Percentiles rank a stretch among this genome's conserved stretches.
Conservation (phyloP, 2,797 vertebrate species). For the Sebastes alutus region DNA sequence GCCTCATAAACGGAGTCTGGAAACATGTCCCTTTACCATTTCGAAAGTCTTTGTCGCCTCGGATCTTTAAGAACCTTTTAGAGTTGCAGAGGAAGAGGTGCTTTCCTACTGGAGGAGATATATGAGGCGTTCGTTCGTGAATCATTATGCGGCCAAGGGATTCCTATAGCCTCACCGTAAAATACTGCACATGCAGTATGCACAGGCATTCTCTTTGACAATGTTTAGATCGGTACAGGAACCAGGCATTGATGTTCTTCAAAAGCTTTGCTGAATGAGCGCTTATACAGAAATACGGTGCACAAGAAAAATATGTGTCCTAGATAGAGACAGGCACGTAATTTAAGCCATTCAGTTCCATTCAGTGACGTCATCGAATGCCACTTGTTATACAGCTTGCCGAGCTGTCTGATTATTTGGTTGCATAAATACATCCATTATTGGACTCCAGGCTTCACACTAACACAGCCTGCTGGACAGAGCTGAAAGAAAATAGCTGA, state of each 20-base stretch:
- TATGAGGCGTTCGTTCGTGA: slow-evolving; percentile 33
- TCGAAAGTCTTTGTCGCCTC: slow-evolving; percentile 57
- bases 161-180: slow-evolving; percentile 29
- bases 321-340: slow-evolving; percentile 36
- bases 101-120: slow-evolving; percentile 42
- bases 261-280: slow-evolving; percentile 42
- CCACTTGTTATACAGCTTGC: slow-evolving; percentile 38
- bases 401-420: slow-evolving; percentile 49
- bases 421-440: slow-evolving; percentile 46
- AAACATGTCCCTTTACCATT: slow-evolving; percentile 68
- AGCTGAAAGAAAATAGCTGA: slow-evolving; percentile 3
- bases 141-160: slow-evolving; percentile 41
- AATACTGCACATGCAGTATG: slow-evolving; percentile 33
- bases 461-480: not conserved
- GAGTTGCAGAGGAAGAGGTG: slow-evolving; percentile 44
- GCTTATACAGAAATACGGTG: slow-evolving; percentile 25
- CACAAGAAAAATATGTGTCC: slow-evolving; percentile 37
- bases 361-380: slow-evolving; percentile 18
- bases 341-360: slow-evolving; percentile 39
- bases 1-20: slow-evolving; percentile 72
- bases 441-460: slow-evolving; percentile 17
- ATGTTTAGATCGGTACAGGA: slow-evolving; percentile 31
- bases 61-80: slow-evolving; percentile 60
- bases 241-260: slow-evolving; percentile 25
- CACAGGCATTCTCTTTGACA: not conserved